Evolutionary conservation across 2,113 vertebrate genomes (phyloP), one percentile per base, ranked within the genome.

Genomic region (Sturnus vulgaris): DNA sequence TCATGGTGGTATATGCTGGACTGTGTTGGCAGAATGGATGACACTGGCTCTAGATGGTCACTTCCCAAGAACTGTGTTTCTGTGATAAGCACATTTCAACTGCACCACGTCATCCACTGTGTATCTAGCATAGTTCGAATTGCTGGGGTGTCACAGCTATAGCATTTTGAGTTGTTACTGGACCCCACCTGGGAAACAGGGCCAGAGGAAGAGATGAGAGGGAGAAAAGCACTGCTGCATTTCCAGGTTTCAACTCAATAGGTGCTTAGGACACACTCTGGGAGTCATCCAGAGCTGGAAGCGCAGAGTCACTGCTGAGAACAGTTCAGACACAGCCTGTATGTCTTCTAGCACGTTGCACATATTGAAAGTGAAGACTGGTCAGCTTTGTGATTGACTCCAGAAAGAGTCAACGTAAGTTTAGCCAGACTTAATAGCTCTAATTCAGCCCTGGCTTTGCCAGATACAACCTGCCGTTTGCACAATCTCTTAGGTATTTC

Each of bases 401-500:
- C 95, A 94, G 92, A 88, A 13, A 90, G 85, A 96, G 82, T 94
- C 94, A 94, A 39, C 4, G 8, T 69, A 88, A 93, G 88, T 93
- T 92, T 94, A 96, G 85, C 82, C 93, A 95, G 82, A 82, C 19
- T 87, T 78, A 59, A 4, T 87, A 96, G 90, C 65, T 90, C 57
- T 46, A 73, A 46, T 33, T 93, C 66, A 77, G 59, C 33, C 76
- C 64, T 47, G 60, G 30, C 30, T 93, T 73, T 97, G 94, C 94
- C 94, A 95, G 95, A 85, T 33, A 73, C 82, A 83, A 77, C 88
- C 88, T 92, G 64, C 35, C 0, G 7, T 88, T 96, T 96, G 86
- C 92, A 95, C 92, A 97, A 80, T 59, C 90, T 50, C 90, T 90
- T 72, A 94, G 92, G 82, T 93, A 93, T 96, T 97, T 95, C 79